Percentiles rank a stretch among this genome's conserved stretches.
Conservation (phyloP, 2,888 invertebrate genomes). For the Neoitamus cyanurus region DNA sequence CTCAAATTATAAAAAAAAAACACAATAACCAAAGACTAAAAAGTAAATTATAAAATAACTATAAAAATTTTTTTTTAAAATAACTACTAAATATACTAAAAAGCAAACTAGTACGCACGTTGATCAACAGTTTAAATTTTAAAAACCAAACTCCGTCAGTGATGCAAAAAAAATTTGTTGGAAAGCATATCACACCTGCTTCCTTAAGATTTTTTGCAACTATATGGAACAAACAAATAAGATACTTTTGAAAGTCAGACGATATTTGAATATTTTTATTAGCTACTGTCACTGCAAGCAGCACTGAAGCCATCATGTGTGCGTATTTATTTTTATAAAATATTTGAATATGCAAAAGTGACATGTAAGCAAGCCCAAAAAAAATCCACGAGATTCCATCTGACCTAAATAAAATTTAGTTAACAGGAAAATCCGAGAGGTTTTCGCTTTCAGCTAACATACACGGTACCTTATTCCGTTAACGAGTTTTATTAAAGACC, state of each 20-base stretch:
- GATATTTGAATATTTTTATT: neutral
- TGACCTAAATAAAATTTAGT: conserved; percentile 38
- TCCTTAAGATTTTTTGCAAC: no score
- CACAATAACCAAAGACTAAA: no score
- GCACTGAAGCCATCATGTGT: neutral
- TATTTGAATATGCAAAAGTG: neutral
- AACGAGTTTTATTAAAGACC: conserved; percentile 42
- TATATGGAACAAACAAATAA: neutral
- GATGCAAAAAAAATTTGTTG: no score
- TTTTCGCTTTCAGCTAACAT: conserved; percentile 52
- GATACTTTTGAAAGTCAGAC: neutral
- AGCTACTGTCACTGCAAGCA: neutral
- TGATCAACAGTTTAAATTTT: no score
- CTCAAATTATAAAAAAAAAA: no score
- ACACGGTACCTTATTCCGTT: conserved; percentile 15
- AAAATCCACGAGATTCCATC: conserved; percentile 4
- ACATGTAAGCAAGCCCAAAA: neutral
- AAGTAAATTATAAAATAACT: no score
- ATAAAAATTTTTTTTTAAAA: no score
- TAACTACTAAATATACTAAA: no score
- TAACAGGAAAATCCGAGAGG: conserved; percentile 42
- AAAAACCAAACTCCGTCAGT: no score
- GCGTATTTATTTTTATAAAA: neutral
- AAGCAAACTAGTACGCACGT: no score
- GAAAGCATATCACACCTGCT: no score